A percentile compares a stretch with the other conserved stretches of the same genome.
Conservation (phyloP, 2,113 vertebrate genomes). For the Laticauda colubrina region DNA sequence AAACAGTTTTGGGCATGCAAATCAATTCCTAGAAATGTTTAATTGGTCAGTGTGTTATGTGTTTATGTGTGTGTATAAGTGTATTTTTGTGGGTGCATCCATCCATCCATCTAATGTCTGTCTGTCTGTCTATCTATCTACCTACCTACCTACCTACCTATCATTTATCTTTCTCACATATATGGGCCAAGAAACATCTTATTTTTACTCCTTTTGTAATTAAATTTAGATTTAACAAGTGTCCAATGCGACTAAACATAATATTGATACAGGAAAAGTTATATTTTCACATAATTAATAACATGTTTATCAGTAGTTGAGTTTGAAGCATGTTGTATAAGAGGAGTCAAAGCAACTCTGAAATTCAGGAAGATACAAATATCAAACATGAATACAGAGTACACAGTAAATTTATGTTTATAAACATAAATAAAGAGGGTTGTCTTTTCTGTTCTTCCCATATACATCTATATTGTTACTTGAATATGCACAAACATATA, state of each 20-base stretch:
- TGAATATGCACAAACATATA: background rate
- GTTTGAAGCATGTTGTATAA: background rate
- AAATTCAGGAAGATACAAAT: background rate
- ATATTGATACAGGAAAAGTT: background rate
- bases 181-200: background rate
- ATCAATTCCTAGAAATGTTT: background rate
- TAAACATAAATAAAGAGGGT: background rate
- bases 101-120: background rate
- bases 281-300: background rate
- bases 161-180: background rate
- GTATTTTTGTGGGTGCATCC: background rate
- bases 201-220: background rate
- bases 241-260: background rate
- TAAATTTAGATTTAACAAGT: background rate
- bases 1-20: background rate
- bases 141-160: no score
- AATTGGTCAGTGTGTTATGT: background rate
- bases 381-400: background rate
- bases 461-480: background rate
- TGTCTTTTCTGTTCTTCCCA: background rate
- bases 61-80: background rate
- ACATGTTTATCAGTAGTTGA: background rate
- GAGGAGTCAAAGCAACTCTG: background rate
- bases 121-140: no score
- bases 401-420: background rate